Evolutionary conservation across 2,888 invertebrate genomes (phyloP).

Genomic region (Barypeithes pellucidus): DNA sequence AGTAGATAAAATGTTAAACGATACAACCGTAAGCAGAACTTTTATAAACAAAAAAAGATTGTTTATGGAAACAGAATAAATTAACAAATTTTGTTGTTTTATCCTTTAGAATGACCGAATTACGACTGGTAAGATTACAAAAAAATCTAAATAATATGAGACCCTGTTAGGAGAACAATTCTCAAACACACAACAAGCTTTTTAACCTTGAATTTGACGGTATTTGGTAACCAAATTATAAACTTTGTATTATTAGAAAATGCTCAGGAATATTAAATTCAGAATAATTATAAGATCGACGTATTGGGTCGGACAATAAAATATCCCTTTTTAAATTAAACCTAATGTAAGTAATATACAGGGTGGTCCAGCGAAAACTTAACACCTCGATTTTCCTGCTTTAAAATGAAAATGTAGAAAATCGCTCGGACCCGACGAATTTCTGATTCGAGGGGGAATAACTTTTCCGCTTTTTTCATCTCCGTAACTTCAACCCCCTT

Average conservation of each 20-base stretch:
- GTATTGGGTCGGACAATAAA: constrained; percentile 24
- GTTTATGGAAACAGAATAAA: constrained; percentile 3
- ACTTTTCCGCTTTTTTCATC: no score
- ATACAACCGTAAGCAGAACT: background rate
- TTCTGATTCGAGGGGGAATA: no score
- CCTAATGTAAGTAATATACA: background rate
- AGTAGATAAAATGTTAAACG: no score
- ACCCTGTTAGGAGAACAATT: constrained; percentile 36
- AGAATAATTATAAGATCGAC: constrained; percentile 14
- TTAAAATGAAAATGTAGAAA: no score
- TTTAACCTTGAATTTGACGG: constrained; percentile 41
- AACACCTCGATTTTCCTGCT: no score
- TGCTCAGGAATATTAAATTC: constrained; percentile 38
- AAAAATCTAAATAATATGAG: constrained; percentile 8
- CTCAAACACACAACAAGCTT: constrained; percentile 36
- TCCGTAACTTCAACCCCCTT: no score
- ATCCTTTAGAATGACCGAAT: constrained; percentile 2
- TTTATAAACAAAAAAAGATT: background rate
- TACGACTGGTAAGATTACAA: constrained; percentile 7
- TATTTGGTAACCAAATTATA: constrained; percentile 44
- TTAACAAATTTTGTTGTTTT: constrained; percentile 20
- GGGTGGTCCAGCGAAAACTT: no score
- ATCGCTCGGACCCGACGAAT: no score
- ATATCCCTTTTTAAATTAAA: constrained; percentile 12
- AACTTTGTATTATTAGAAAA: constrained; percentile 38